Base-by-base conservation (phyloP, 2,113 vertebrate genomes). In the Indri indri region DNA sequence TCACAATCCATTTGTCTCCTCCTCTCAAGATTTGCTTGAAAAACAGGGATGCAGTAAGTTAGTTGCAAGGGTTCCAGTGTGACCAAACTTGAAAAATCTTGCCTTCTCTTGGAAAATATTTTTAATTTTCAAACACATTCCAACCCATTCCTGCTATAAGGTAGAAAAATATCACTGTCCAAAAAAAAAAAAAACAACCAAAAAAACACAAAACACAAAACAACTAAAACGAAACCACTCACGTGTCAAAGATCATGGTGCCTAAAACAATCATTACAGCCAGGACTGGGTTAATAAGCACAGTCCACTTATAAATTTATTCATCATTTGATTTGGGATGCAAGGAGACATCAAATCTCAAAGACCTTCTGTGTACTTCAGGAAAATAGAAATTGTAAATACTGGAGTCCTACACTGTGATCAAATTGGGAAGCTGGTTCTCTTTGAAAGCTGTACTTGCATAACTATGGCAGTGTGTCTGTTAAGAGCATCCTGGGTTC, bases 1-100 rank as follows among this genome's bases (percentile, higher is more conserved):
- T 80, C 32, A 23, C 25, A 59, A 86, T 54, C 34, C 91, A 96
- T 96, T 98, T 94, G 61, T 98, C 93, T 94, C 82, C 30, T 50
- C 40, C 82, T 91, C 90, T 98, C 93, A 74, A 96, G 94, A 94
- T 47, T 32, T 91, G 74, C 73, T 84, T 65, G 76, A 52, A 27
- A 52, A 79, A 77, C 71, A 74, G 40, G 57, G 52, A 88, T 42
- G 73, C 50, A 93, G 32, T 37, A 40, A 50, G 54, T 65, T 57
- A 57, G 66, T 65, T 50, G 32, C n/a, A 54, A 47, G 34, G n/a
- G 32, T 59, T 82, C 54, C 66, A n/a, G 37, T 34, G 27, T 88
- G 81, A 94, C 59, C 63, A 63, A 25, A 85, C 52, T 74, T 93
- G 52, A 94, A 97, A 97, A 94, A 77, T 54, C 50, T 71, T 47